Evolutionary conservation across 2,797 vertebrate genomes (phyloP), one percentile per base, ranked within the genome.

Genomic region (Melanotaenia pygmaea): DNA sequence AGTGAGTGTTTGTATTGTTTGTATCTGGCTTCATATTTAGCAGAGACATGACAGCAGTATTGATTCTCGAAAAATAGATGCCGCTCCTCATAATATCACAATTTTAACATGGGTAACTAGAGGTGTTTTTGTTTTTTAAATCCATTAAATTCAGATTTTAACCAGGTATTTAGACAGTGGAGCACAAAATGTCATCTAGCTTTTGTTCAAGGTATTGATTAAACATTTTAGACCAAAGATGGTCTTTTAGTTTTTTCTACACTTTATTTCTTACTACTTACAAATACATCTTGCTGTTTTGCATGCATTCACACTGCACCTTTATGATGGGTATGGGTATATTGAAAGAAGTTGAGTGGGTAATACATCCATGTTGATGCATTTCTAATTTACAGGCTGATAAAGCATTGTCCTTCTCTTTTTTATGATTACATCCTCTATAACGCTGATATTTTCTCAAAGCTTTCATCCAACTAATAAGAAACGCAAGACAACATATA

Each of bases 401-500:
- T 79, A 64, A 68, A 45, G 60, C 56, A 69, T 83, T 84, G 28
- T 80, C 70, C 70, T 47, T 56, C 67, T 76, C 54, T 71, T 85
- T 28, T 75, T 70, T 68, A 65, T 84, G 83, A 91, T 90, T 85
- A 77, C 67, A 75, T 76, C 61, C 66, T 18, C 83, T 70, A 77
- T 77, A 86, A 85, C 68, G 74, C 61, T 45, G 67, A 59, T 69
- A 85, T 79, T 83, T 81, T 24, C n/a, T 64, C 75, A 77, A 60
- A 77, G 74, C 70, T 83, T 92, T 87, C 81, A 61, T 74, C 45
- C 14, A 22, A 7, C 16, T 79, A 79, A 89, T 86, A 85, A 89
- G 67, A 80, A 88, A 85, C 70, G 73, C 59, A 16, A 62, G 71
- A 66, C 60, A 74, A 58, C 64, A 69, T 64, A 75, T 88, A 72